Percentiles rank a stretch among this genome's conserved stretches.
phyloP scores from a whole-genome alignment of 1,140 invertebrate species.

The Papilio polytes region DNA sequence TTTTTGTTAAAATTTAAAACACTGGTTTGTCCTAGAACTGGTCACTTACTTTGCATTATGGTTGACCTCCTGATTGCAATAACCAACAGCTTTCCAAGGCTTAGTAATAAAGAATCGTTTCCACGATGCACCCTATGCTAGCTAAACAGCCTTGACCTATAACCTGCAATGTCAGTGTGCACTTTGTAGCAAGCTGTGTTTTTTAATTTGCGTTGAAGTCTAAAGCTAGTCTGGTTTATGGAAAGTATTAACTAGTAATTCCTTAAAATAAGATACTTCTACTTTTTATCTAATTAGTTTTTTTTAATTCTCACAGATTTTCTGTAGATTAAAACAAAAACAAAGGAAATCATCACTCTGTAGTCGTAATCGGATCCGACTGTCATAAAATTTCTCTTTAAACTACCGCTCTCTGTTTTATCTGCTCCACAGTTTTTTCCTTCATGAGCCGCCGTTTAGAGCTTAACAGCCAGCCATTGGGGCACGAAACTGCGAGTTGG shows the following conservation, averaged over 20 bases:
- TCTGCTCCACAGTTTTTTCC: constrained; percentile 57
- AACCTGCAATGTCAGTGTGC: neutral
- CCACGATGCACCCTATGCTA: neutral
- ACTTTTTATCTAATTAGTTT: neutral
- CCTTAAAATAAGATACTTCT: neutral
- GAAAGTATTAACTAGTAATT: neutral
- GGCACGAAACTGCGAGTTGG: constrained; percentile 65
- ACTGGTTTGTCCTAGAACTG: neutral
- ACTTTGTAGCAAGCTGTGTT: neutral
- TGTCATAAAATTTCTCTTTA: constrained; percentile 47
- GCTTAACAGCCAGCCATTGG: constrained; percentile 71
- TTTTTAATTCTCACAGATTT: neutral
- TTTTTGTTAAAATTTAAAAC: neutral
- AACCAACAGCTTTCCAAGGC: constrained; percentile 3
- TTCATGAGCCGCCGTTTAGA: constrained; percentile 61
- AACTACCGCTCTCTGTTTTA: constrained; percentile 55
- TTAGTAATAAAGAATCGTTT: neutral
- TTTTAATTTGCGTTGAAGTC: neutral
- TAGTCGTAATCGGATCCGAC: constrained; percentile 17
- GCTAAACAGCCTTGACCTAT: neutral
- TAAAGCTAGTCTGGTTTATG: neutral
- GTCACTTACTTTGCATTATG: neutral
- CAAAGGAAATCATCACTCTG: neutral
- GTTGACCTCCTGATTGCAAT: neutral
- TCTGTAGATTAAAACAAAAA: constrained; percentile 37